phyloP scores from a whole-genome alignment of 2,797 vertebrate genomes.

The Anableps anableps region DNA sequence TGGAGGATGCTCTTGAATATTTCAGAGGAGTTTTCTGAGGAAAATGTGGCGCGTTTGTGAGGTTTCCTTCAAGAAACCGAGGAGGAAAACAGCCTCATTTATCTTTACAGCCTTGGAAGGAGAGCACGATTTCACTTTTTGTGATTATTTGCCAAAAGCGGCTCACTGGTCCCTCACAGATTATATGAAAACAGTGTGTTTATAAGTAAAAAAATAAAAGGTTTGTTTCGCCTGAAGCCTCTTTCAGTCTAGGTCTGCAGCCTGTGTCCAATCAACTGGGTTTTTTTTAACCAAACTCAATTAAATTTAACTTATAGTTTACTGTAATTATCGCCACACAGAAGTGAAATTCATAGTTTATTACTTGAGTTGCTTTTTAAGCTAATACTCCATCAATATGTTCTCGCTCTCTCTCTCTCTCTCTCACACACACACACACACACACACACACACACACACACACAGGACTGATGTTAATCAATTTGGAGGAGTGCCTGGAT shows the following conservation, averaged over 20 bases:
- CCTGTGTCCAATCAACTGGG: slow-evolving; percentile 55
- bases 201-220: slow-evolving; percentile 67
- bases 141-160: slow-evolving; percentile 93
- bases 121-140: slow-evolving; percentile 89
- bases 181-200: slow-evolving; percentile 87
- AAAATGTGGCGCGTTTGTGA: slow-evolving; percentile 88
- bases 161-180: slow-evolving; percentile 91
- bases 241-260: slow-evolving; percentile 33
- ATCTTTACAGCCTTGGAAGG: slow-evolving; percentile 88
- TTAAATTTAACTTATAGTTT: slow-evolving; percentile 69
- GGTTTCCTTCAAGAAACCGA: slow-evolving; percentile 88
- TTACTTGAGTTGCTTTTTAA: slow-evolving; percentile 64
- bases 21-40: slow-evolving; percentile 89
- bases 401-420: neutral
- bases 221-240: slow-evolving; percentile 71
- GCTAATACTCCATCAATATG: slow-evolving; percentile 42
- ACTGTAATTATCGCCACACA: slow-evolving; percentile 62
- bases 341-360: slow-evolving; percentile 63
- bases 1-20: slow-evolving; percentile 93
- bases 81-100: slow-evolving; percentile 89
- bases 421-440: slow-evolving; percentile 27
- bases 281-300: slow-evolving; percentile 43
- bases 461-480: slow-evolving; percentile 66
- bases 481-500: slow-evolving; percentile 68
- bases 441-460: slow-evolving; percentile 39